Conservation (phyloP, 2,113 vertebrate genomes). For the Tursiops truncatus region DNA sequence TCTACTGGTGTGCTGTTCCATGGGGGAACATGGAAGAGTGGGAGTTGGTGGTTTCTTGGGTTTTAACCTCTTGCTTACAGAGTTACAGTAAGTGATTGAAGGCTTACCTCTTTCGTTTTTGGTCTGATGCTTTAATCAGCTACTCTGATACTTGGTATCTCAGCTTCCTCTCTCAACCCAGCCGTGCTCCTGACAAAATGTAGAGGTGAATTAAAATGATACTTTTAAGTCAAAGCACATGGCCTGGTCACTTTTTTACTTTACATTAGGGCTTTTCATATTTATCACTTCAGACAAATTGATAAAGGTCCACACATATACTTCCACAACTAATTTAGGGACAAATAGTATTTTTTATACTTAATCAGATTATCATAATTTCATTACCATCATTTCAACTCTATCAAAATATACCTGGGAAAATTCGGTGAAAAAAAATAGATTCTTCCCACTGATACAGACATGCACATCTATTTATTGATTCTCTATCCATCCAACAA, state of each 20-base stretch:
- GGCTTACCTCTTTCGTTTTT: background rate
- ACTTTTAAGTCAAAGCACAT: background rate
- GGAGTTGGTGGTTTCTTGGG: background rate
- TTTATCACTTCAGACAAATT: background rate
- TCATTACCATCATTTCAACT: background rate
- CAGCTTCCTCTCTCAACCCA: background rate
- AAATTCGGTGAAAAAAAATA: background rate
- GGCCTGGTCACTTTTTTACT: background rate
- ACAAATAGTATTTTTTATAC: background rate
- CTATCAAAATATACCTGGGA: background rate
- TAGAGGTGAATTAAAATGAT: background rate
- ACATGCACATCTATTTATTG: background rate
- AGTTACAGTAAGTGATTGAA: background rate
- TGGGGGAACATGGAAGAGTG: background rate
- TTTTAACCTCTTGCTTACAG: background rate
- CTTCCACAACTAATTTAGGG: background rate
- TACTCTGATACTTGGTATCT: background rate
- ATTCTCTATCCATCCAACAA: background rate
- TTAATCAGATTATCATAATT: background rate
- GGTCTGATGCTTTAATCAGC: background rate
- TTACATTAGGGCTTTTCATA: background rate
- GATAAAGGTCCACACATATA: background rate
- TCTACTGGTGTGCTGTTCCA: fast-evolving
- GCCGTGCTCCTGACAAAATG: background rate
- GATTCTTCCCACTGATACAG: background rate